phyloP scores from a whole-genome alignment of 2,113 vertebrate genomes.

The Glaucidium brasilianum region DNA sequence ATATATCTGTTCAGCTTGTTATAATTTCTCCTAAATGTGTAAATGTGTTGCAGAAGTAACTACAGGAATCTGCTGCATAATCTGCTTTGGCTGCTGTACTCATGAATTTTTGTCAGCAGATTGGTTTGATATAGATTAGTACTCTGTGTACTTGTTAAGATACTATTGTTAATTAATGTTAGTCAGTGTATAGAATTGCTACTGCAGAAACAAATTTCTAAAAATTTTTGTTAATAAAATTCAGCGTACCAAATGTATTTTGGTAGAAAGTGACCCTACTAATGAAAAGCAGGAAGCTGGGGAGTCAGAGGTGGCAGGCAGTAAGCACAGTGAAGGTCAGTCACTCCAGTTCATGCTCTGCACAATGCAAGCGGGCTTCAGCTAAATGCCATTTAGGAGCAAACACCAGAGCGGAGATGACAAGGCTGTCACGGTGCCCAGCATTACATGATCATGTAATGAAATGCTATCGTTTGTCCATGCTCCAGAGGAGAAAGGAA shows the following conservation, averaged over 20 bases:
- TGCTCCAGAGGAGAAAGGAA: not conserved
- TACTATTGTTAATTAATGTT: not conserved
- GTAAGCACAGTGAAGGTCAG: not conserved
- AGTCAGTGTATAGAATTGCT: not conserved
- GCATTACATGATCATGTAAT: not conserved
- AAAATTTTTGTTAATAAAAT: not conserved
- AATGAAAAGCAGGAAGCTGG: not conserved
- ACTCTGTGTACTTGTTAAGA: not conserved
- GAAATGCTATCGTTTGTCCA: not conserved
- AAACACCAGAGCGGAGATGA: not conserved
- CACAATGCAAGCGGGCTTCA: not conserved
- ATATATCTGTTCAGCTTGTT: slow-evolving; percentile 77
- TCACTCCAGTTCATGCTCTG: not conserved
- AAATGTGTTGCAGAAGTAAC: not conserved
- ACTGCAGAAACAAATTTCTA: not conserved
- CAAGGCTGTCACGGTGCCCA: slow-evolving; percentile 16
- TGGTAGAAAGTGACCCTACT: not conserved
- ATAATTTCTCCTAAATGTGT: not conserved
- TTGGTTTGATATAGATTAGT: not conserved
- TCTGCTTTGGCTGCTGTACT: not conserved
- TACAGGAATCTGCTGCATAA: not conserved
- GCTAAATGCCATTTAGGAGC: slow-evolving; percentile 21
- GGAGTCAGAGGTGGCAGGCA: not conserved
- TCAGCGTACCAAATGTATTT: not conserved
- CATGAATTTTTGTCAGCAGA: not conserved